These are phyloP conservation scores for Cynocephalus volans DNA, from an alignment of 2,113 vertebrate genomes.

Conservation along the genomic window DNA sequence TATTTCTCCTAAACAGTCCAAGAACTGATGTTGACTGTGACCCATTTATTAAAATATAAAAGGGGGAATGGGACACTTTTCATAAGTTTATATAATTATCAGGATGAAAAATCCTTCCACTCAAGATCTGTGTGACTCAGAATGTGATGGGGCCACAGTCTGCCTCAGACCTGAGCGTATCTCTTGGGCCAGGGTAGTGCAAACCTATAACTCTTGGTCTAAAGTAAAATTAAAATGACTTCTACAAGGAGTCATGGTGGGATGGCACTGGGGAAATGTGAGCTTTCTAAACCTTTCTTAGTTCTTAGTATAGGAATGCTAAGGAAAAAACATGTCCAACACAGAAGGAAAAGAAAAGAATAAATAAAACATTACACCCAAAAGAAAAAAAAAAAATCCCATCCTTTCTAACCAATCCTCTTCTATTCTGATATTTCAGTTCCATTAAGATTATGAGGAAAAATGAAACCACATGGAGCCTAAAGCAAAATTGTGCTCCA, in stretches of 20 bases:
- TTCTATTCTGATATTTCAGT: not conserved
- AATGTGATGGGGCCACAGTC: not conserved
- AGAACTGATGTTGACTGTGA: not conserved
- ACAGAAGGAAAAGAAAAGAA: not conserved
- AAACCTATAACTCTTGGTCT: not conserved
- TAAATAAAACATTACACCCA: not conserved
- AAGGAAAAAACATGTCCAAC: slow-evolving; percentile 15
- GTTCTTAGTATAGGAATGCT: not conserved
- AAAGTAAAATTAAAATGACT: not conserved
- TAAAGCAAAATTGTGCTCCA: slow-evolving; percentile 1
- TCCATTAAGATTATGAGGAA: slow-evolving; percentile 60
- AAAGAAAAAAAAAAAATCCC: not conserved
- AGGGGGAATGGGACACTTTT: not conserved
- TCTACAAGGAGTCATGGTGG: not conserved
- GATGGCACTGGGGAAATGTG: not conserved
- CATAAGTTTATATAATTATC: not conserved
- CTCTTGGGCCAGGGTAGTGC: not conserved
- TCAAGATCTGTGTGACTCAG: not conserved
- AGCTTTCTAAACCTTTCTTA: not conserved
- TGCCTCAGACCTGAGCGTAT: not conserved
- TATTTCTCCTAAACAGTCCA: slow-evolving; percentile 35
- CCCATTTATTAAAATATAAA: slow-evolving; percentile 51
- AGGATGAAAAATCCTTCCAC: not conserved
- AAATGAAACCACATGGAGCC: slow-evolving; percentile 1
- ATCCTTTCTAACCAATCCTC: not conserved